Evolutionary conservation across 2,797 vertebrate species (phyloP).

Genomic region (Adrianichthys oophorus): DNA sequence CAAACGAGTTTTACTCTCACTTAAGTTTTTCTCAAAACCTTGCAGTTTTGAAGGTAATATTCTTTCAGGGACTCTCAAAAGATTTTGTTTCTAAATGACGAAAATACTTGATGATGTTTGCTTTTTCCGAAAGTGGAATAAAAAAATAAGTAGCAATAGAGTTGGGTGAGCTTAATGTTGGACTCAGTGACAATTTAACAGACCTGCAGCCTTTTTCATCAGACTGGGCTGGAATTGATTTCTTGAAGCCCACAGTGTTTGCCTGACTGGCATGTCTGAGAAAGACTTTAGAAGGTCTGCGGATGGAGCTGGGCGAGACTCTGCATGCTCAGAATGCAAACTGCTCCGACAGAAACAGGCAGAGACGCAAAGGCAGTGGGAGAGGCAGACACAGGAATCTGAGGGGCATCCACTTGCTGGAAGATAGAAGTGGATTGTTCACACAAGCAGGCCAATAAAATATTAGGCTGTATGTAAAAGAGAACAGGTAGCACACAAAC

Average conservation of each 20-base stretch:
- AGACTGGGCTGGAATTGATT: constrained; percentile 58
- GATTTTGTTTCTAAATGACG: constrained; percentile 27
- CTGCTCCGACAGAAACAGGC: constrained; percentile 2
- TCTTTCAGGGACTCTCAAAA: neutral
- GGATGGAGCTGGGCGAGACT: constrained; percentile 29
- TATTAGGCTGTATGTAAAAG: neutral
- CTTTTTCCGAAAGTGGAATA: constrained; percentile 25
- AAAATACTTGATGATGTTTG: constrained; percentile 50
- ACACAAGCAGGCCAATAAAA: neutral
- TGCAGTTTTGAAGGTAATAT: too few relatives aligned
- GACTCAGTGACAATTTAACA: constrained; percentile 33
- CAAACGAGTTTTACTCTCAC: too few relatives aligned
- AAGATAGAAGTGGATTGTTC: neutral
- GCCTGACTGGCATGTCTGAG: constrained; percentile 39
- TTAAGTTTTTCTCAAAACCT: too few relatives aligned
- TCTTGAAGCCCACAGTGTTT: constrained; percentile 49
- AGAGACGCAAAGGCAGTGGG: neutral
- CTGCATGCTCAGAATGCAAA: constrained; percentile 56
- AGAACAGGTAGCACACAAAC: neutral
- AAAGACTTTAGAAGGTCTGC: constrained; percentile 23
- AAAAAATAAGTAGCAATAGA: constrained; percentile 1
- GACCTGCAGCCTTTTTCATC: constrained; percentile 58
- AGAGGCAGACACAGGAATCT: neutral
- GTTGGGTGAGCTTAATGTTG: constrained; percentile 18
- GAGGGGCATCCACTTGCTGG: neutral